phyloP scores from a whole-genome alignment of 2,888 invertebrate species.

The Amitus sp. region DNA sequence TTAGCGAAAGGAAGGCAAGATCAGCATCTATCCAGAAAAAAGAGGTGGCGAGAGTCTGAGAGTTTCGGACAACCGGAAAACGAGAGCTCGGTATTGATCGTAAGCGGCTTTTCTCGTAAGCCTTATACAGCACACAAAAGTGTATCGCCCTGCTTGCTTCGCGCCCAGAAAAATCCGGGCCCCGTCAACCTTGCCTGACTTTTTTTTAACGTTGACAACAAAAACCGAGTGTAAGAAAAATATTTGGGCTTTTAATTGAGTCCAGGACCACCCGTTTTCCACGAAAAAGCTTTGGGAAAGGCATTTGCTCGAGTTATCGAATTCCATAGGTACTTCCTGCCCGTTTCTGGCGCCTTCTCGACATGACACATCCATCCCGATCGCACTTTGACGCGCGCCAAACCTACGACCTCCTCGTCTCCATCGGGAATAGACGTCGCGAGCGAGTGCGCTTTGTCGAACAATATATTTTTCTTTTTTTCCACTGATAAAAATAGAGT shows the following conservation, averaged over 20 bases:
- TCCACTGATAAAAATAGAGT: no score
- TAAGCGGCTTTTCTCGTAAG: slow-evolving; percentile 56
- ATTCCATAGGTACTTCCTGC: slow-evolving; percentile 56
- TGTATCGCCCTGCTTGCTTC: no score
- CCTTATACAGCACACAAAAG: no score
- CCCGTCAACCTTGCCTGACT: no score
- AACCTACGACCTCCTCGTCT: slow-evolving; percentile 12
- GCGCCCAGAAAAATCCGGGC: no score
- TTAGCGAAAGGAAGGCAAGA: no score
- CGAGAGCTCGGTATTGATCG: slow-evolving; percentile 55
- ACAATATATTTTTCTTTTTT: slow-evolving; percentile 2
- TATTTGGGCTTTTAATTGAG: slow-evolving; percentile 4
- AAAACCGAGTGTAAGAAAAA: not conserved
- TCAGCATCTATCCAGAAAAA: no score
- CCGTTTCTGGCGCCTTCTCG: slow-evolving; percentile 17
- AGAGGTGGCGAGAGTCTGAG: no score
- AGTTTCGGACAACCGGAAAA: slow-evolving; percentile 42
- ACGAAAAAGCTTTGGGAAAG: slow-evolving; percentile 52
- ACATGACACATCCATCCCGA: slow-evolving; percentile 12
- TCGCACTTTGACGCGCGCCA: slow-evolving; percentile 19
- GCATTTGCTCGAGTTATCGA: slow-evolving; percentile 54
- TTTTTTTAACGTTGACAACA: not conserved
- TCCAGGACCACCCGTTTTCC: slow-evolving; percentile 46
- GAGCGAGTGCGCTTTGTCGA: slow-evolving; percentile 24
- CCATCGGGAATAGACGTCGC: slow-evolving; percentile 27